Percentiles rank a stretch among this genome's conserved stretches.
Evolutionary conservation across 2,113 vertebrate species (phyloP).

Genomic region (Rhinogobius similis): DNA sequence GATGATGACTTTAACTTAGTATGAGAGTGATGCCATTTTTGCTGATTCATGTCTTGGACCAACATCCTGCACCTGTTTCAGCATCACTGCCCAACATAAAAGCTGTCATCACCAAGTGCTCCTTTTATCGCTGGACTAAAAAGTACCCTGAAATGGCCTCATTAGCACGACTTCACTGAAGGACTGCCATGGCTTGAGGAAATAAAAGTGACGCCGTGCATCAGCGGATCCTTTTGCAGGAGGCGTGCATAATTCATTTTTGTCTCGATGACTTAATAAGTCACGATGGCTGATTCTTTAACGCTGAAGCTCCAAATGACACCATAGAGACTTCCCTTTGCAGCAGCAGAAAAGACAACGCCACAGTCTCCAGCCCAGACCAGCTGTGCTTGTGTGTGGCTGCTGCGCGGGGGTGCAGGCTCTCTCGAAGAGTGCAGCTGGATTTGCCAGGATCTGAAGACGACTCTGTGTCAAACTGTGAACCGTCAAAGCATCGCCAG

Average conservation of each 20-base stretch:
- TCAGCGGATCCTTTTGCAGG: conserved; percentile 9
- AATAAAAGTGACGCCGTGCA: conserved; percentile 14
- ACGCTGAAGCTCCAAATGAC: conserved; percentile 3
- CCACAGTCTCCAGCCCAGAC: conserved; percentile 32
- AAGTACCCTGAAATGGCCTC: conserved; percentile 16
- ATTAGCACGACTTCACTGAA: conserved; percentile 19
- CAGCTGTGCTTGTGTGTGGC: conserved; percentile 43
- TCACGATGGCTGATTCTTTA: conserved; percentile 18
- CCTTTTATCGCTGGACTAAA: conserved; percentile 10
- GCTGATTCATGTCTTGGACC: conserved; percentile 19
- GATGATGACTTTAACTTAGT: not conserved
- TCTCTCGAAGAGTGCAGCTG: conserved; percentile 43
- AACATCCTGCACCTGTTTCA: conserved; percentile 15
- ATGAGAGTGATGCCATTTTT: not conserved
- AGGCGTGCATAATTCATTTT: conserved; percentile 18
- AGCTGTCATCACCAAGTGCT: not conserved
- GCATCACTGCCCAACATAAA: conserved; percentile 21
- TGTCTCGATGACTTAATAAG: conserved; percentile 29
- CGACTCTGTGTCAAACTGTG: conserved; percentile 47
- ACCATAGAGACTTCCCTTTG: conserved; percentile 19
- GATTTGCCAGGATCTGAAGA: conserved; percentile 32
- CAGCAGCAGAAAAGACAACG: conserved; percentile 13
- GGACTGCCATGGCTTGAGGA: conserved; percentile 36
- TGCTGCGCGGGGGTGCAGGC: conserved; percentile 20
- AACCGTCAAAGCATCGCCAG: conserved; percentile 37